phyloP scores from a whole-genome alignment of 2,113 vertebrate genomes.

The Alethe castanea region DNA sequence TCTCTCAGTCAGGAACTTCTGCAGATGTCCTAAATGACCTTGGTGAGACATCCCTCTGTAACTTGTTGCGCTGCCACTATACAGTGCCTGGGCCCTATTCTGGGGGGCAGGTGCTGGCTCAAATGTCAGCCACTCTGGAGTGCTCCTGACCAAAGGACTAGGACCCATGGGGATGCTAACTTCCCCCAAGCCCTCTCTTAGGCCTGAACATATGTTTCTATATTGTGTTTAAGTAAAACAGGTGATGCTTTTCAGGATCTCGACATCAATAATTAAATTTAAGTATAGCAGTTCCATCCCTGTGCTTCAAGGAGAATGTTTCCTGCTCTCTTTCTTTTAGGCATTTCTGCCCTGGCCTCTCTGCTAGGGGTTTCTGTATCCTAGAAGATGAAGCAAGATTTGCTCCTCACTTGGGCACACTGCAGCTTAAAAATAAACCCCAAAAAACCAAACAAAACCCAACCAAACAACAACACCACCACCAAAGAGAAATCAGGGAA shows the following conservation, averaged over 20 bases:
- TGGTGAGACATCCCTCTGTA: background rate
- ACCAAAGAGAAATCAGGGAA: background rate
- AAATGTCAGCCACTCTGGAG: background rate
- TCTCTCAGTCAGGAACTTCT: background rate
- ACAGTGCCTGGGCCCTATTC: background rate
- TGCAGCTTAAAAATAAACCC: background rate
- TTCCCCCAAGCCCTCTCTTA: background rate
- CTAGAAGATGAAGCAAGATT: background rate
- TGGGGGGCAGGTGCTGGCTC: rapidly evolving
- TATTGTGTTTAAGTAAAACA: background rate
- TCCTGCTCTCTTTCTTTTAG: background rate
- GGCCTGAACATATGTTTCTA: background rate
- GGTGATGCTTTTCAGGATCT: background rate
- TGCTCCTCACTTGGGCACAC: background rate
- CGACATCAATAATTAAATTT: background rate
- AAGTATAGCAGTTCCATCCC: background rate
- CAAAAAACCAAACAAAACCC: background rate
- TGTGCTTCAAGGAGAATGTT: background rate
- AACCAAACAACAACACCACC: background rate
- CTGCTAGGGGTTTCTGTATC: background rate
- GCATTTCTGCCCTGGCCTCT: background rate
- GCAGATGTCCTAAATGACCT: background rate
- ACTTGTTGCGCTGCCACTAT: background rate
- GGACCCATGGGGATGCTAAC: background rate
- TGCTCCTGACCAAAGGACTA: background rate